phyloP scores from a whole-genome alignment of 1,140 invertebrate genomes.

The Cardiocondyla obscurior region DNA sequence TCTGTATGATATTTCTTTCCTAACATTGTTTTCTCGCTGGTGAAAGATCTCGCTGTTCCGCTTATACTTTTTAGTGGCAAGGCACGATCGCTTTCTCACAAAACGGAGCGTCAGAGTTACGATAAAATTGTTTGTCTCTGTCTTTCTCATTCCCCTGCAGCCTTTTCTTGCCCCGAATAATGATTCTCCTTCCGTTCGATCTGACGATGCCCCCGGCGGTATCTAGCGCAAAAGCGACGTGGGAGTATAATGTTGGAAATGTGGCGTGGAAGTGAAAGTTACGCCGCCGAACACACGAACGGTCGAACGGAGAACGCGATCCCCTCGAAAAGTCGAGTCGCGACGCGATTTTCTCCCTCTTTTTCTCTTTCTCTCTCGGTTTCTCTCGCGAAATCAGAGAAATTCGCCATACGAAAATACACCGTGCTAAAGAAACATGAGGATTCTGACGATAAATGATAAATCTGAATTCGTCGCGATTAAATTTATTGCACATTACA shows the following conservation, averaged over 20 bases:
- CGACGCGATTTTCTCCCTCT: not conserved
- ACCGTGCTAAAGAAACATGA: not conserved
- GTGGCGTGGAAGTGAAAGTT: slow-evolving; percentile 69
- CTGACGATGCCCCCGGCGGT: slow-evolving; percentile 4
- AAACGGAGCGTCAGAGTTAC: slow-evolving; percentile 43
- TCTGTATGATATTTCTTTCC: not conserved
- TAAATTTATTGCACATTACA: not conserved
- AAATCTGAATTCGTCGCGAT: not conserved
- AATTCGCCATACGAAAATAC: slow-evolving; percentile 24
- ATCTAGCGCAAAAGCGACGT: slow-evolving; percentile 68
- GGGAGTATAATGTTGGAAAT: slow-evolving; percentile 60
- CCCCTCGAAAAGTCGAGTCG: slow-evolving; percentile 27
- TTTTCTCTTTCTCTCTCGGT: slow-evolving; percentile 8
- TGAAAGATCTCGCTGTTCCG: slow-evolving; percentile 27
- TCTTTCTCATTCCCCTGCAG: slow-evolving; percentile 18
- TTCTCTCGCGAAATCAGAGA: slow-evolving; percentile 20
- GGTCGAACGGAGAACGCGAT: slow-evolving; percentile 39
- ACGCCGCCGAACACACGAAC: slow-evolving; percentile 43
- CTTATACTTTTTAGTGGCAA: slow-evolving; percentile 42
- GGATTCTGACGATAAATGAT: not conserved
- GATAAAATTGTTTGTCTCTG: slow-evolving; percentile 55
- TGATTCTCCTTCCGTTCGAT: slow-evolving; percentile 25
- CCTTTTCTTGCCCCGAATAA: slow-evolving; percentile 36
- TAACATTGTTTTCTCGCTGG: slow-evolving; percentile 11
- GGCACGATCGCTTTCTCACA: slow-evolving; percentile 57